phyloP scores from a whole-genome alignment of 2,888 invertebrate genomes.

The Acholoe squamosa region DNA sequence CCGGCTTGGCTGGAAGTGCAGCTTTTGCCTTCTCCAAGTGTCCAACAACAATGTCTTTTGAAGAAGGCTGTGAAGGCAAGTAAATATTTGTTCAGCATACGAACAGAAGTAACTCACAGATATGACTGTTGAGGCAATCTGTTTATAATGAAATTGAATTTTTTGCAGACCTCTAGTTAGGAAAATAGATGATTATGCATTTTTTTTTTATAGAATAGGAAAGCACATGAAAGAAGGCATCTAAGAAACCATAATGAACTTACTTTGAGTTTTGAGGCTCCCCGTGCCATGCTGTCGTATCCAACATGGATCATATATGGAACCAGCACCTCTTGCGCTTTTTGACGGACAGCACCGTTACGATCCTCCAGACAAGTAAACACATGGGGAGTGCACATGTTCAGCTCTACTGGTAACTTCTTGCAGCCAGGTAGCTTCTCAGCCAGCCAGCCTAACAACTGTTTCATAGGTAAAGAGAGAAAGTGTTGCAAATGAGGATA shows the following conservation, averaged over 20 bases:
- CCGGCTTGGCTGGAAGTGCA: conserved; percentile 89
- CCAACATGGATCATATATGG: conserved; percentile 97
- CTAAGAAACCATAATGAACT: too few species aligned
- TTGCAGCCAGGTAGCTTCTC: conserved; percentile 88
- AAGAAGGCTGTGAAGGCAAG: conserved; percentile 81
- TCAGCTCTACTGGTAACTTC: conserved; percentile 88
- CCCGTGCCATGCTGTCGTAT: conserved; percentile 90
- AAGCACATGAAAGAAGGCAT: background rate
- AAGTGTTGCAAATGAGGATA: too few species aligned
- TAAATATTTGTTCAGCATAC: too few species aligned
- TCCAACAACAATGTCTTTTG: conserved; percentile 87
- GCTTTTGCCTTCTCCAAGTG: conserved; percentile 93
- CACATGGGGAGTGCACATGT: conserved; percentile 89
- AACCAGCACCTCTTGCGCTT: conserved; percentile 93
- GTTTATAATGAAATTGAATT: too few species aligned
- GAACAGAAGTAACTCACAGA: too few species aligned
- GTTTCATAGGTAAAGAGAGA: background rate
- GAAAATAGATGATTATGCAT: background rate
- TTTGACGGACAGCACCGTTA: conserved; percentile 94
- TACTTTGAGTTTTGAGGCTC: conserved; percentile 91
- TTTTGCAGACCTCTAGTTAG: background rate
- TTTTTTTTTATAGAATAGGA: background rate
- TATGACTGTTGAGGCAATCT: too few species aligned
- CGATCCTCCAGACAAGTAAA: conserved; percentile 94
- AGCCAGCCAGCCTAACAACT: conserved; percentile 92